Evolutionary conservation across 2,888 invertebrate genomes (phyloP), one percentile per base, ranked within the genome.

Genomic region (Pasiphila rectangulata): DNA sequence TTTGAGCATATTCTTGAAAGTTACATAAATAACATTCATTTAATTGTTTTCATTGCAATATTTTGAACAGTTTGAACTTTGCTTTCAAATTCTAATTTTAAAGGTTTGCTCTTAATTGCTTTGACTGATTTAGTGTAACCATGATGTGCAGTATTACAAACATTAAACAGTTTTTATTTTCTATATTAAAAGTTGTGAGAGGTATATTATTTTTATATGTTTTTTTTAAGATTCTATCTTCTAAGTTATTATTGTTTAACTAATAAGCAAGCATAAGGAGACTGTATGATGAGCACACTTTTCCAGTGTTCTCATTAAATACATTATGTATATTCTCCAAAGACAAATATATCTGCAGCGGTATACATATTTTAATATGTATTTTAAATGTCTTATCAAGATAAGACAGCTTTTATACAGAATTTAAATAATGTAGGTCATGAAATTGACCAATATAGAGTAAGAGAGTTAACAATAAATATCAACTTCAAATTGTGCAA

Each of bases 71-170:
- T 25, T 27, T 30, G 19, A 38, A 27, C 9, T 27, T 41, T 34
- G 29, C 29, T 32, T 24, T 21, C 27, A 49, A 44, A 30, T 23
- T 24, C 39, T 51, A 43, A 48, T 46, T 49, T 52, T 41, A 52
- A 36, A 46, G 24, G 34, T 27, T 44, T 58, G 63, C 56, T 74
- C 62, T 74, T 74, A 73, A 75, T 76, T 70, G 70, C 74, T 77
- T 81, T 78, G 86, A 86, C 86, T 88, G 87, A 88, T 83, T 84
- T 81, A 86, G 83, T 79, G 69, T 83, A 83, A 71, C 79, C 75
- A 72, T 70, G 76, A 76, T 75, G 74, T 83, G 83, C 87, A 88
- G 87, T 87, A 87, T 88, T 88, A 88, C 81, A 83, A 74, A 65
- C 68, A 70, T 64, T 62, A 69, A 69, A 59, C 69, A 75, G 72